Evolutionary conservation across 2,888 invertebrate genomes (phyloP), one percentile per base, ranked within the genome.

Genomic region (Morpho deidamia): DNA sequence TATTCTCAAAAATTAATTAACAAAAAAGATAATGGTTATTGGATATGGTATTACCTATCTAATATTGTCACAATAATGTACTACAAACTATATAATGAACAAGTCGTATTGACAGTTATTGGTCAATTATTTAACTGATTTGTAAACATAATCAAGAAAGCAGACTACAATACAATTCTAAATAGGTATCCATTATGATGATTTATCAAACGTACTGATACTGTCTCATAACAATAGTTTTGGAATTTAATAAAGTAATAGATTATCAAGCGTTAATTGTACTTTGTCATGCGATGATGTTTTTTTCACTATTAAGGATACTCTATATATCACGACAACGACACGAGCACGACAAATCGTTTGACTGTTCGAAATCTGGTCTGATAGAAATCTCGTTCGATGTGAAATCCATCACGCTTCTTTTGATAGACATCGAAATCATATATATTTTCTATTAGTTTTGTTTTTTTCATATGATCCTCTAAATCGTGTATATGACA

Each of bases 211-310:
- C 35, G 49, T 49, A 34, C 49, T 49, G 41, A 49, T 49, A 42
- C 14, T 42, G 49, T 42, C 41, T 35, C 49, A 41, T 49, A 49
- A 49, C 42, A 42, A 49, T 49, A 42, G 35, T 41, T 46, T 49
- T 33, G 49, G 35, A 48, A 47, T 54, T 51, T 51, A 51, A 57
- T 58, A 58, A 44, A 44, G 48, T 54, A 44, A 48, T 58, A 51
- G 48, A 48, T 53, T 48, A 40, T 44, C 37, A 53, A 48, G 38
- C 47, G 57, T 44, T 54, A 51, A 57, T 57, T 57, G 44, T 33
- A 51, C 47, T 57, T 41, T 34, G 48, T 48, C 57, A 57, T 47
- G 59, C 57, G 46, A 57, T 50, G 23, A 23, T 9, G 44, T 51
- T 56, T 56, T n/a, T 52, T 49, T 33, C 52, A 32, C 12, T n/a